Percentiles rank a stretch among this genome's conserved stretches.
Evolutionary conservation across 2,797 vertebrate genomes (phyloP).

Genomic region (Martes flavigula): DNA sequence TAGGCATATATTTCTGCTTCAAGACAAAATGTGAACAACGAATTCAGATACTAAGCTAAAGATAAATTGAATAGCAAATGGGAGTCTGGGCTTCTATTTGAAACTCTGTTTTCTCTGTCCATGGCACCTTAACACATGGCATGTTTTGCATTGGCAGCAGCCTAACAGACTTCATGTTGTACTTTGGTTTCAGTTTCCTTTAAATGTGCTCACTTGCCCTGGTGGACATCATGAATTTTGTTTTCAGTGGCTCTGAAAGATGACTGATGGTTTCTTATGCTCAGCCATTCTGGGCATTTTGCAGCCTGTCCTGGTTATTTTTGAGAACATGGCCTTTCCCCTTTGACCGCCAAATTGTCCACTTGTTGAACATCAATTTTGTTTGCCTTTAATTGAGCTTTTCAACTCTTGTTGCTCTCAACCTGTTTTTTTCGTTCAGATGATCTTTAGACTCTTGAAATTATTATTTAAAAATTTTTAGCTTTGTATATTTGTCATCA

Average conservation of each 20-base stretch:
- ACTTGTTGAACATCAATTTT: neutral
- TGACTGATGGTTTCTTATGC: conserved; percentile 6
- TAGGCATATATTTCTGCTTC: neutral
- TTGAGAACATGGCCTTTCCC: neutral
- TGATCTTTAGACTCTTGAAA: neutral
- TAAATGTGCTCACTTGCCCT: neutral
- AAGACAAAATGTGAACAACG: neutral
- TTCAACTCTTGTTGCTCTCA: neutral
- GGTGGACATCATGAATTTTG: neutral
- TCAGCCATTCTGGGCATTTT: neutral
- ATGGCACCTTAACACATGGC: neutral
- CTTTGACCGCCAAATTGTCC: neutral
- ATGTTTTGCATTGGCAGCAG: neutral
- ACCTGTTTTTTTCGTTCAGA: neutral
- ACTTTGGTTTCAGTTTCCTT: neutral
- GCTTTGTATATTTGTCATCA: neutral
- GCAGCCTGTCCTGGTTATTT: neutral
- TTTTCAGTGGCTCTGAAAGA: neutral
- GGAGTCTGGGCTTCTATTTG: neutral
- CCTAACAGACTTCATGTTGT: neutral
- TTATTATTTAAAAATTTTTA: neutral
- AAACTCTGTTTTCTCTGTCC: neutral
- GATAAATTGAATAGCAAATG: neutral
- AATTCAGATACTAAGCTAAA: neutral
- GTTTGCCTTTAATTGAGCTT: neutral